Base-by-base conservation (phyloP, 2,797 vertebrate genomes). In the Acanthurus lineatus region DNA sequence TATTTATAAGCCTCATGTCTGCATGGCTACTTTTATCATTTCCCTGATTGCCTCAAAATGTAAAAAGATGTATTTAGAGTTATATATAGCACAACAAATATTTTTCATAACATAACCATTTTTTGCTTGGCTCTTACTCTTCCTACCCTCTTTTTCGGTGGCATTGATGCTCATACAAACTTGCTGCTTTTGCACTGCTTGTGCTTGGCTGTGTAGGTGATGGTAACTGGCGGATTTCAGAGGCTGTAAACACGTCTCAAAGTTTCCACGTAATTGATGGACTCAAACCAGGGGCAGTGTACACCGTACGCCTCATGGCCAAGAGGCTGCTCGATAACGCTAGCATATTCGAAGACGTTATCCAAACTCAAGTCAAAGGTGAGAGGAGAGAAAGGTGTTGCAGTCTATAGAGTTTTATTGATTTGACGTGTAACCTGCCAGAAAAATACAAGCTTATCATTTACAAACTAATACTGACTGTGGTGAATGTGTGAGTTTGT, bases 291-390 rank as follows among this genome's bases (percentile, higher is more conserved):
- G 96, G 95, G 91, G 95, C 92, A 77, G 93, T 95, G 85, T 97
- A 97, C 89, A 96, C 95, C 69, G 95, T 98, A 86, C 96, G 95
- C 88, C 96, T 98, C 89, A 88, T 97, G 95, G 95, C 96, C 95
- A 97, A 97, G 96, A 93, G 91, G 79, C 95, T 96, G 94, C 94
- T 96, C 84, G 95, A 96, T 97, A 97, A 96, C 73, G 95, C 96
- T 96, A 97, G 97, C 93, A 96, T 98, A 96, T 99, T 96, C 87
- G 97, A 98, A 95, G 97, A 97, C 79, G 95, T 98, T 95, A 96
- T 98, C 96, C 95, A 97, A 93, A 97, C 97, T 28, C 96, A 91
- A 91, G 96, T 94, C 91, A 96, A 95, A 99, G 97, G 97, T 98
- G 96, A 99, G 97, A 91, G 79, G 77, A 47, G 17, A 74, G 60